phyloP scores from a whole-genome alignment of 2,888 invertebrate genomes.

The Flexamia atlantica region DNA sequence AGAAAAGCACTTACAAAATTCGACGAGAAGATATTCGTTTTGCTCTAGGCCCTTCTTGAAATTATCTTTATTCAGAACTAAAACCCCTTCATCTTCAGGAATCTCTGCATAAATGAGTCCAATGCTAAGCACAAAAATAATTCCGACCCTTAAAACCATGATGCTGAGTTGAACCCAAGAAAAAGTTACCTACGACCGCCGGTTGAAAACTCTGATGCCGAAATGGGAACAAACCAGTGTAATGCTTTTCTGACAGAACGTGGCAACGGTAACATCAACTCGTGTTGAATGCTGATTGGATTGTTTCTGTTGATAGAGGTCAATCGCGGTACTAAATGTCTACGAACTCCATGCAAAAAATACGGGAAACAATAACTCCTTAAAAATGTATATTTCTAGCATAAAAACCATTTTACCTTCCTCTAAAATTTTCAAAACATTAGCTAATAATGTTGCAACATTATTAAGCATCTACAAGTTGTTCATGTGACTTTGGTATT shows the following conservation, averaged over 20 bases:
- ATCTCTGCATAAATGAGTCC: slow-evolving; percentile 79
- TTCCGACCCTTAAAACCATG: slow-evolving; percentile 24
- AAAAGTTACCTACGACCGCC: slow-evolving; percentile 47
- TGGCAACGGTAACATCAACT: slow-evolving; percentile 66
- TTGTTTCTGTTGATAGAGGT: slow-evolving; percentile 18
- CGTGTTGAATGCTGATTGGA: slow-evolving; percentile 69
- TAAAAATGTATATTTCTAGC: background rate
- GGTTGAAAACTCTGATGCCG: slow-evolving; percentile 25
- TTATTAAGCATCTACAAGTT: background rate
- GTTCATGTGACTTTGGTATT: background rate
- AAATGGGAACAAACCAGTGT: slow-evolving; percentile 22
- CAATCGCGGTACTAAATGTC: background rate
- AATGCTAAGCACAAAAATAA: slow-evolving; percentile 2
- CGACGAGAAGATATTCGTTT: slow-evolving; percentile 93
- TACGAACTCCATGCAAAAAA: background rate
- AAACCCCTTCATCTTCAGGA: slow-evolving; percentile 89
- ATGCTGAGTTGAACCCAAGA: background rate
- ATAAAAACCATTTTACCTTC: background rate
- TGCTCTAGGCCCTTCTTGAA: slow-evolving; percentile 89
- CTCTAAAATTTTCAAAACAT: background rate
- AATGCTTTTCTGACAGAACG: slow-evolving; percentile 63
- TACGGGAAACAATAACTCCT: background rate
- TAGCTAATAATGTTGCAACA: background rate
- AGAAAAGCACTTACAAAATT: slow-evolving; percentile 98
- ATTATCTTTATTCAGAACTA: slow-evolving; percentile 92